A percentile compares a stretch with the other conserved stretches of the same genome.
Evolutionary conservation across 2,888 invertebrate species (phyloP).

Genomic region (Amaurobius ferox): DNA sequence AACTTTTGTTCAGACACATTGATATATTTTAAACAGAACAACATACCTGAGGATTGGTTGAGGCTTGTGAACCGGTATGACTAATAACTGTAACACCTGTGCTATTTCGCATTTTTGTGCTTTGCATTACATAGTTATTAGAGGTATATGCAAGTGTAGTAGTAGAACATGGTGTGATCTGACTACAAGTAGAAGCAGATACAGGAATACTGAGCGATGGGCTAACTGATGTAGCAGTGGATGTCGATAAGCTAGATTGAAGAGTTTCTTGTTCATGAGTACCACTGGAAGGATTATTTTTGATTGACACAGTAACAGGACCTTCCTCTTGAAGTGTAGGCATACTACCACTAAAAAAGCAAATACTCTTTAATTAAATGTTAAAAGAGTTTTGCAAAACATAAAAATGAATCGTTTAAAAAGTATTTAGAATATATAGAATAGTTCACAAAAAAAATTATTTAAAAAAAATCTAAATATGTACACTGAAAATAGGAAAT

Average conservation of each 20-base stretch:
- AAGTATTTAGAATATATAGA: too few relatives aligned
- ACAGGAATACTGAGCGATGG: conserved; percentile 36
- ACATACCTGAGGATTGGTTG: conserved; percentile 72
- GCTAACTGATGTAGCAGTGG: conserved; percentile 57
- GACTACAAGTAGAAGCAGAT: conserved; percentile 32
- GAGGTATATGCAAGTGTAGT: conserved; percentile 33
- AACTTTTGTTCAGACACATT: too few relatives aligned
- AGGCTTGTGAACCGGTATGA: conserved; percentile 79
- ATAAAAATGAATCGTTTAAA: too few relatives aligned
- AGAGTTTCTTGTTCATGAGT: conserved; percentile 43
- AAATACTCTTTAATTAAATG: too few relatives aligned
- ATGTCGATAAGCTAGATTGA: conserved; percentile 65
- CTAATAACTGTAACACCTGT: conserved; percentile 86
- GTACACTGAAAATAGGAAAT: too few relatives aligned
- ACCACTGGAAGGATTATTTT: conserved; percentile 53
- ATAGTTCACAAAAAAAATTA: too few relatives aligned
- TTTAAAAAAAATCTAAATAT: too few relatives aligned
- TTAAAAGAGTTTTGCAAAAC: too few relatives aligned
- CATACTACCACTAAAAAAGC: conserved; percentile 75
- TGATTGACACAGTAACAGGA: conserved; percentile 73
- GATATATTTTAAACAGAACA: neutral
- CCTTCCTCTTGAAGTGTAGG: conserved; percentile 75
- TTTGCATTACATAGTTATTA: conserved; percentile 36
- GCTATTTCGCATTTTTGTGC: conserved; percentile 78
- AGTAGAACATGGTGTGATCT: conserved; percentile 27